Conservation (phyloP, 2,888 invertebrate species). For the Himalopsyche japonica region DNA sequence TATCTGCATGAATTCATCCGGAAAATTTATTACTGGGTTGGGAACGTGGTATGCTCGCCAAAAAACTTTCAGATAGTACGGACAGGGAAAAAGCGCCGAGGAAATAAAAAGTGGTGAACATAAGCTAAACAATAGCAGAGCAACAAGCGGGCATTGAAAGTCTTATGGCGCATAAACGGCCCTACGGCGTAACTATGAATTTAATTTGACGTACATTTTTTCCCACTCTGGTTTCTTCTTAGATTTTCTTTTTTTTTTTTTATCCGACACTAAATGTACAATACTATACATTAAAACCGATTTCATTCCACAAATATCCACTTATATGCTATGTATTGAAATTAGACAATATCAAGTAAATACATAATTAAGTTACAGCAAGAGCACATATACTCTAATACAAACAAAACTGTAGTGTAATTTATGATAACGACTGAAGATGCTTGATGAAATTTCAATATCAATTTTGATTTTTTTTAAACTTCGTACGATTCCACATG, state of each 20-base stretch:
- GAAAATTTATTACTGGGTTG: conserved; percentile 28
- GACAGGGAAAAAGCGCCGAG: conserved; percentile 12
- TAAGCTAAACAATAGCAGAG: conserved; percentile 24
- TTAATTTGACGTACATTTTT: background rate
- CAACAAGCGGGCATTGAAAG: conserved; percentile 19
- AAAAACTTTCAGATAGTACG: conserved; percentile 22
- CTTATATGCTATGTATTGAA: too few relatives aligned
- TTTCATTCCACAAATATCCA: too few relatives aligned
- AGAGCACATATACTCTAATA: too few relatives aligned
- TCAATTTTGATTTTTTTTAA: too few relatives aligned
- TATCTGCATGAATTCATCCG: conserved; percentile 35
- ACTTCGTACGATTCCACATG: too few relatives aligned
- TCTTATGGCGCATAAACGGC: background rate
- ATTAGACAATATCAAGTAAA: too few relatives aligned
- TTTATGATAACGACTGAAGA: too few relatives aligned
- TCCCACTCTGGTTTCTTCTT: background rate
- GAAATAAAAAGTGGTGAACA: conserved; percentile 18
- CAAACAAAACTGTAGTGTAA: too few relatives aligned
- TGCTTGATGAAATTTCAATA: too few relatives aligned
- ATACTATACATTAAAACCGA: too few relatives aligned
- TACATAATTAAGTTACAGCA: too few relatives aligned
- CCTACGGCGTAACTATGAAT: background rate
- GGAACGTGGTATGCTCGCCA: conserved; percentile 21
- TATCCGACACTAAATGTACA: too few relatives aligned
- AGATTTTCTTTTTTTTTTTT: background rate